Evolutionary conservation across 2,797 vertebrate genomes (phyloP).

Genomic region (Rhynchonycteris naso): DNA sequence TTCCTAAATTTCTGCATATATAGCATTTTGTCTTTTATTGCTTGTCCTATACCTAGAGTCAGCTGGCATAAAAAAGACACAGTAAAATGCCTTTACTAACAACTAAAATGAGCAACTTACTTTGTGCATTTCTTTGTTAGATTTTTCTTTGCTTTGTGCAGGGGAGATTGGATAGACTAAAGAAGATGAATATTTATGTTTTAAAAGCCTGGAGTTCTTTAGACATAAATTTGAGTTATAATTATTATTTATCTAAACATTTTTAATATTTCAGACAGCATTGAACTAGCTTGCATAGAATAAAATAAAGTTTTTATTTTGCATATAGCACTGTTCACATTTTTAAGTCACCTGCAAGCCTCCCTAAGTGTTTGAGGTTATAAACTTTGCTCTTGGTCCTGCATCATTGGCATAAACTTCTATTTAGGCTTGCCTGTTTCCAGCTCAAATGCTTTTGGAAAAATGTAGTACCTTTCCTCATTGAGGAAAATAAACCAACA

Average conservation of each 20-base stretch:
- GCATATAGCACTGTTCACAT: not conserved
- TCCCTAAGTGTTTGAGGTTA: not conserved
- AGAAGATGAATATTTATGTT: not conserved
- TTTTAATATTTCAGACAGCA: not conserved
- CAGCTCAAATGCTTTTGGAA: not conserved
- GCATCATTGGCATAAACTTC: not conserved
- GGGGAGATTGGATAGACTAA: not conserved
- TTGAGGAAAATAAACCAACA: not conserved
- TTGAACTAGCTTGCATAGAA: not conserved
- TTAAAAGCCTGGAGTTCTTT: not conserved
- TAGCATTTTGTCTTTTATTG: not conserved
- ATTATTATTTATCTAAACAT: slow-evolving; percentile 45
- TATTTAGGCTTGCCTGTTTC: not conserved
- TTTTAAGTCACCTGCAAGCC: not conserved
- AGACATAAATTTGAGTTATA: not conserved
- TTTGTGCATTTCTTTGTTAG: not conserved
- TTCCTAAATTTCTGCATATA: not conserved
- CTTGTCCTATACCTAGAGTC: not conserved
- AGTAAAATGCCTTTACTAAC: not conserved
- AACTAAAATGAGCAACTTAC: not conserved
- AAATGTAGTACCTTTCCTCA: not conserved
- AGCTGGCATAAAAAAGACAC: not conserved
- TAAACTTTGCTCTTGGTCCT: not conserved
- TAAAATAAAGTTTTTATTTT: slow-evolving; percentile 32
- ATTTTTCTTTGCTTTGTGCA: not conserved